These are phyloP conservation scores for Peromyscus nudipes DNA, from an alignment of 2,797 vertebrate species.

Conservation along the genomic window DNA sequence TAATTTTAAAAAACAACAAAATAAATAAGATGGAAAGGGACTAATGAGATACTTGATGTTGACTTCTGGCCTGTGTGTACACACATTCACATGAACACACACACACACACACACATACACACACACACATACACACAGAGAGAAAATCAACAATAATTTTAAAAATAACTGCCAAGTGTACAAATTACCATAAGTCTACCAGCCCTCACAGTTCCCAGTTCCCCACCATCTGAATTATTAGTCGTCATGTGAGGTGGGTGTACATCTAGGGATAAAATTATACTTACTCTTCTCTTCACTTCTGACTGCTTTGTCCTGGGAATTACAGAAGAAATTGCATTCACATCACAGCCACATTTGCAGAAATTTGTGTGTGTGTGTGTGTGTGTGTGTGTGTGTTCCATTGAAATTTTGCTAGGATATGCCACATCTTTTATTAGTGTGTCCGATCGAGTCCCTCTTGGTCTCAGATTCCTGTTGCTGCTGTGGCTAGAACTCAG, in stretches of 20 bases:
- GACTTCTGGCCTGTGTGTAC: not conserved
- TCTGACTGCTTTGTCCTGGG: not conserved
- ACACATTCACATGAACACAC: not conserved
- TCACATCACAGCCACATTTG: not conserved
- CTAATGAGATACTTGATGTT: not conserved
- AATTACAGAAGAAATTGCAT: slow-evolving; percentile 26
- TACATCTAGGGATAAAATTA: not conserved
- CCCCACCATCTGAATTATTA: not conserved
- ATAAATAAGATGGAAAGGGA: not conserved
- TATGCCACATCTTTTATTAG: too few species aligned
- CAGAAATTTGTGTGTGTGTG: not conserved
- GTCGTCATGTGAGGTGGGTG: not conserved
- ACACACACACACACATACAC: not conserved
- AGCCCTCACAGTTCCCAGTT: not conserved
- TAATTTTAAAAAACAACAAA: not conserved
- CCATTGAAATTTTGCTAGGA: slow-evolving; percentile 1
- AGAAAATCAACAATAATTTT: not conserved
- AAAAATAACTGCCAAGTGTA: not conserved
- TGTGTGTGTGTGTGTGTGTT: not conserved
- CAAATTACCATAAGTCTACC: not conserved
- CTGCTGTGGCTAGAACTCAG: not conserved
- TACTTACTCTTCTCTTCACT: not conserved
- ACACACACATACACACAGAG: not conserved
- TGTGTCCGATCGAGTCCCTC: not conserved
- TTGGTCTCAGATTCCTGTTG: not conserved